Evolutionary conservation across 1,140 invertebrate species (phyloP).

Genomic region (Caligus rogercresseyi): DNA sequence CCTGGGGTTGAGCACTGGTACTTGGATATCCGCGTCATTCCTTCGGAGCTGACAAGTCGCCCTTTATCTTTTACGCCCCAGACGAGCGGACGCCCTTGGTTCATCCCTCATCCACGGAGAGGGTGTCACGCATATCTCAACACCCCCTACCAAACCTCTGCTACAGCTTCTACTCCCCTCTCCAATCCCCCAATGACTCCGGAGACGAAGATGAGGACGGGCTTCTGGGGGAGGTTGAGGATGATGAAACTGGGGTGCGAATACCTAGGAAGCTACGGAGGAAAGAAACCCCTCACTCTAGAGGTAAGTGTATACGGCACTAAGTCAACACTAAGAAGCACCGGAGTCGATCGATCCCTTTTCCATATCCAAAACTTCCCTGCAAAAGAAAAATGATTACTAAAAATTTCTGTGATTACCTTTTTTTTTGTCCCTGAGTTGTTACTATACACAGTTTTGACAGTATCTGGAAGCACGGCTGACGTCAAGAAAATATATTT

Average conservation of each 20-base stretch:
- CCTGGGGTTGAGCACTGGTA: conserved; percentile 1
- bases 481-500: neutral
- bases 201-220: conserved; percentile 2
- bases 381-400: too few species aligned
- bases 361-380: too few species aligned
- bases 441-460: neutral
- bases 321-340: too few species aligned
- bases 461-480: neutral
- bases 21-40: neutral
- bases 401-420: neutral
- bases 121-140: too few species aligned
- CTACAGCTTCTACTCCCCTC: neutral
- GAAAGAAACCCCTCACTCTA: neutral
- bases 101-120: neutral
- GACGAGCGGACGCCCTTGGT: neutral
- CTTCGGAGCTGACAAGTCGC: neutral
- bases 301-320: neutral
- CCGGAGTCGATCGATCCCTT: too few species aligned
- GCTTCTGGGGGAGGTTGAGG: neutral
- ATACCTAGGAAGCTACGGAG: neutral
- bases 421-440: neutral
- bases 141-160: neutral
- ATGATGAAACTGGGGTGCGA: neutral
- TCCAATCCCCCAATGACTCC: conserved; percentile 2
- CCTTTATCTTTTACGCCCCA: neutral